Conservation (phyloP, 2,797 vertebrate species). For the Syndactyla subalaris region DNA sequence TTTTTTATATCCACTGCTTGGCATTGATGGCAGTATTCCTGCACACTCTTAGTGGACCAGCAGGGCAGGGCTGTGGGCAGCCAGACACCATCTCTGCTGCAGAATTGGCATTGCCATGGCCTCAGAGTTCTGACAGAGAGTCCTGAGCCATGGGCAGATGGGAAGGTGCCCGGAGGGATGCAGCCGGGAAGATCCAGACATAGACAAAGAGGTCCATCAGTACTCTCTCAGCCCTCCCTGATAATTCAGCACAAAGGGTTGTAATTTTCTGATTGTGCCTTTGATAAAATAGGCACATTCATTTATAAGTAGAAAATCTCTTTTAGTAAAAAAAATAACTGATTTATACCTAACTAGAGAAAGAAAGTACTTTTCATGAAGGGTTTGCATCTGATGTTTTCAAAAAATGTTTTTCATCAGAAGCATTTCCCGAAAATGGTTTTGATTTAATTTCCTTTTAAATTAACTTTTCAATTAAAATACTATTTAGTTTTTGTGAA, state of each 20-base stretch:
- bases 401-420: neutral
- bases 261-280: neutral
- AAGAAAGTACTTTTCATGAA: neutral
- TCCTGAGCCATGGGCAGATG: rapidly evolving
- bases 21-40: neutral
- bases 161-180: rapidly evolving
- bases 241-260: neutral
- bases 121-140: rapidly evolving
- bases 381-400: neutral
- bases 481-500: neutral
- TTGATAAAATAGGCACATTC: neutral
- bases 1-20: neutral
- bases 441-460: neutral
- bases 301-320: neutral
- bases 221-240: neutral
- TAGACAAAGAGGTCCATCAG: neutral
- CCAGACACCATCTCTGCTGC: neutral
- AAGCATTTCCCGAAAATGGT: neutral
- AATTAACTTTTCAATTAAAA: neutral
- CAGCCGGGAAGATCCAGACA: neutral
- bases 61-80: neutral
- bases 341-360: neutral
- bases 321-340: neutral
- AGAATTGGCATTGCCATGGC: rapidly evolving
- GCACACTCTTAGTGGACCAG: neutral